These are phyloP conservation scores for Halichoerus grypus DNA, from an alignment of 2,113 vertebrate species.

Conservation along the genomic window DNA sequence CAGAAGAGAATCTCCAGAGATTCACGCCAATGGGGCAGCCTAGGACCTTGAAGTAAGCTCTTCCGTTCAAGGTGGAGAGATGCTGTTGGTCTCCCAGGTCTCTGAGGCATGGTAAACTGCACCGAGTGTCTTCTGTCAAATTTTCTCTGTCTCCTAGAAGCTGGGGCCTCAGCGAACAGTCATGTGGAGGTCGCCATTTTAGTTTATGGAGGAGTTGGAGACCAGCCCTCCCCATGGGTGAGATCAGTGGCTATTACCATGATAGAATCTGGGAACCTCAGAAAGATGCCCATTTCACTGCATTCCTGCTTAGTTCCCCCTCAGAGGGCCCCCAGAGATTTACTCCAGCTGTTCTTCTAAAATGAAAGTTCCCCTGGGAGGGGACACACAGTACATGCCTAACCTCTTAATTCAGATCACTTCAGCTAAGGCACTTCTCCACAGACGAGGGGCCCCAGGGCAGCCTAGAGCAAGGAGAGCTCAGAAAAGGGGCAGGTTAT, in stretches of 20 bases:
- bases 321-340: not conserved
- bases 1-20: slow-evolving; percentile 6
- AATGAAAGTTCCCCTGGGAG: not conserved
- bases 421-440: not conserved
- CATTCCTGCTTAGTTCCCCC: not conserved
- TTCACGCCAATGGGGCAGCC: fast-evolving
- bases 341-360: not conserved
- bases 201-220: not conserved
- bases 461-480: not conserved
- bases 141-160: not conserved
- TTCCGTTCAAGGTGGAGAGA: not conserved
- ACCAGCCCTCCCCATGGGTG: not conserved
- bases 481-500: not conserved
- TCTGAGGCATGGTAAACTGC: not conserved
- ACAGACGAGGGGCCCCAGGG: not conserved
- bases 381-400: not conserved
- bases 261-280: not conserved
- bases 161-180: not conserved
- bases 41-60: not conserved
- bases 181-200: not conserved
- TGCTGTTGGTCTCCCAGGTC: not conserved
- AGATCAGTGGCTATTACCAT: not conserved
- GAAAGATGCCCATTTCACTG: not conserved
- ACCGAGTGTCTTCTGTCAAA: not conserved
- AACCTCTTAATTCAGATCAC: not conserved